phyloP scores from a whole-genome alignment of 1,140 invertebrate genomes.

The Saccostrea cuccullata region DNA sequence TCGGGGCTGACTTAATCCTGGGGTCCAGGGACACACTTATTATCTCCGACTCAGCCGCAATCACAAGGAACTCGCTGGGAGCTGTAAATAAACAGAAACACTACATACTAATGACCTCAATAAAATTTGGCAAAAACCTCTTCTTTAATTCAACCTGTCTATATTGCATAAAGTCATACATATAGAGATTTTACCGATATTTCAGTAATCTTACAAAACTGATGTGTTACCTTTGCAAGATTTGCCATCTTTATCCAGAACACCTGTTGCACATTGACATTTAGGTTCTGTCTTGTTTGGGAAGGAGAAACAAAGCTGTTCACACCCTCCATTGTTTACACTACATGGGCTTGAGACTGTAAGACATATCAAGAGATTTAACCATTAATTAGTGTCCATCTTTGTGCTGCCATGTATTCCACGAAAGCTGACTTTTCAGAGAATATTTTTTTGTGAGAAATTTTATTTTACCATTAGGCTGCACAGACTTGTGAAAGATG shows the following conservation, averaged over 20 bases:
- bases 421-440: not conserved
- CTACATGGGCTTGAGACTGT: conserved; percentile 84
- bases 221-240: conserved; percentile 82
- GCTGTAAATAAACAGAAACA: conserved; percentile 78
- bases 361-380: not conserved
- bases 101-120: too few species aligned
- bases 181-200: too few species aligned
- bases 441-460: not conserved
- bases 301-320: conserved; percentile 96
- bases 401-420: too few species aligned
- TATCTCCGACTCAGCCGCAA: conserved; percentile 94
- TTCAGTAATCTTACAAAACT: not conserved
- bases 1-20: conserved; percentile 88
- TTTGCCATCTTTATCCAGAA: conserved; percentile 82
- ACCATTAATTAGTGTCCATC: too few species aligned
- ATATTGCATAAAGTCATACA: too few species aligned
- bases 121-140: too few species aligned
- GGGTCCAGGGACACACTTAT: conserved; percentile 91
- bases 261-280: conserved; percentile 95
- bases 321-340: conserved; percentile 90
- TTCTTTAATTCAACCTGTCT: too few species aligned
- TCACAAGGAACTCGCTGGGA: conserved; percentile 92
- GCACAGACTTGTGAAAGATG: conserved; percentile 87
- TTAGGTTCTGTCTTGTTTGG: conserved; percentile 81
- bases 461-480: conserved; percentile 47